A percentile compares a stretch with the other conserved stretches of the same genome.
phyloP scores from a whole-genome alignment of 2,113 vertebrate genomes.

The Trogon surrucura region DNA sequence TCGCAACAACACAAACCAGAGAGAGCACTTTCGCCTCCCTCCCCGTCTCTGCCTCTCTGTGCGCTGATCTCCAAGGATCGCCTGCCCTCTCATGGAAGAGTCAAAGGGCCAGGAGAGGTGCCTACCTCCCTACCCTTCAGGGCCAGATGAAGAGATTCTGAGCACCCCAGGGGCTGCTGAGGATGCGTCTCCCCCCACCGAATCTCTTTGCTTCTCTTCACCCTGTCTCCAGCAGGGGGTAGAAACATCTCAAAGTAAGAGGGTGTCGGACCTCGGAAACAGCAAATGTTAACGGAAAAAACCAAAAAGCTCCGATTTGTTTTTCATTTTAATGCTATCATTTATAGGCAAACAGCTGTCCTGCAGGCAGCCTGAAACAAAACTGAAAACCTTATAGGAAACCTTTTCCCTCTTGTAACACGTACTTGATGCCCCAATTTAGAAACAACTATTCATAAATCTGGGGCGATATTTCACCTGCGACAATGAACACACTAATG shows the following conservation, averaged over 20 bases:
- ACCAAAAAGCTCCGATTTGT: background rate
- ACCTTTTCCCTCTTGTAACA: background rate
- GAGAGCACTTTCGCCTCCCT: background rate
- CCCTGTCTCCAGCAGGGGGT: background rate
- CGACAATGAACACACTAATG: background rate
- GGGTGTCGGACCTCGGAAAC: background rate
- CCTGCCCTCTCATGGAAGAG: background rate
- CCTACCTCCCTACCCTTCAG: background rate
- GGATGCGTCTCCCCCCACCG: background rate
- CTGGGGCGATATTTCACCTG: background rate
- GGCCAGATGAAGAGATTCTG: background rate
- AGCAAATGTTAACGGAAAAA: background rate
- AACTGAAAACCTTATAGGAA: background rate
- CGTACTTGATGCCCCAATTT: background rate
- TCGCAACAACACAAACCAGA: background rate
- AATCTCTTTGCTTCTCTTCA: background rate
- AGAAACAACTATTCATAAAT: background rate
- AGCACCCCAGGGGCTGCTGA: background rate
- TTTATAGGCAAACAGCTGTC: background rate
- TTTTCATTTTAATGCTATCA: conserved; percentile 7
- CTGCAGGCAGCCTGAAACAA: background rate
- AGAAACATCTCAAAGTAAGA: conserved; percentile 1
- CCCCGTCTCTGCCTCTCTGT: background rate
- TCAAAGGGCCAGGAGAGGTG: background rate
- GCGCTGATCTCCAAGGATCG: background rate